Conservation (phyloP, 1,140 invertebrate species). For the Hyles euphorbiae region DNA sequence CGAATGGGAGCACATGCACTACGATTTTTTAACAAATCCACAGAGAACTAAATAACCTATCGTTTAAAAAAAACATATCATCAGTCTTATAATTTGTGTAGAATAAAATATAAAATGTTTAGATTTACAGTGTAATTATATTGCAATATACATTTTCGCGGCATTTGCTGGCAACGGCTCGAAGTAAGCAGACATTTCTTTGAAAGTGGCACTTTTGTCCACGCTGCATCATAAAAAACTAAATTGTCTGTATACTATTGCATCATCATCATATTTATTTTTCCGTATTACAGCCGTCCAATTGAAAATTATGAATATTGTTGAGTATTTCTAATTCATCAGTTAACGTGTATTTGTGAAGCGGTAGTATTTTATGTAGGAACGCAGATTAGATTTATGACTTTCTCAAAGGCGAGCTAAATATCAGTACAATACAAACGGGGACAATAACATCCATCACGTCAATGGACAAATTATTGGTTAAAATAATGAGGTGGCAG, state of each 20-base stretch:
- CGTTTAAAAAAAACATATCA: too few species aligned
- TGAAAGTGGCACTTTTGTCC: not conserved
- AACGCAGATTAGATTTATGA: slow-evolving; percentile 37
- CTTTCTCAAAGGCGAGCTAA: slow-evolving; percentile 39
- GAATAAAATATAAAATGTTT: too few species aligned
- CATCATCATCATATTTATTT: slow-evolving; percentile 1
- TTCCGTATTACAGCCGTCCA: not conserved
- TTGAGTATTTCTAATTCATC: not conserved
- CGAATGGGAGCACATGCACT: not conserved
- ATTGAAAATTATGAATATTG: too few species aligned
- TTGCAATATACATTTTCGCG: too few species aligned
- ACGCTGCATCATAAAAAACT: slow-evolving; percentile 1
- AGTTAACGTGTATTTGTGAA: slow-evolving; percentile 2
- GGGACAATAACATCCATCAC: slow-evolving; percentile 38
- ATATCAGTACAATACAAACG: slow-evolving; percentile 39
- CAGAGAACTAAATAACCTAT: too few species aligned
- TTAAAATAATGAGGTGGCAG: slow-evolving; percentile 34
- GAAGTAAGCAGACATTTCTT: not conserved
- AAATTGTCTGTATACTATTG: not conserved
- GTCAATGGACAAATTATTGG: slow-evolving; percentile 44
- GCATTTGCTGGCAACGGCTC: not conserved
- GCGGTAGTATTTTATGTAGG: slow-evolving; percentile 27
- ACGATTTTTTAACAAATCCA: too few species aligned
- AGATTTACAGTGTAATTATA: too few species aligned
- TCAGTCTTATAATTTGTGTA: too few species aligned